These are phyloP conservation scores for Daktulosphaira vitifoliae DNA, from an alignment of 1,140 invertebrate species.

Conservation along the genomic window DNA sequence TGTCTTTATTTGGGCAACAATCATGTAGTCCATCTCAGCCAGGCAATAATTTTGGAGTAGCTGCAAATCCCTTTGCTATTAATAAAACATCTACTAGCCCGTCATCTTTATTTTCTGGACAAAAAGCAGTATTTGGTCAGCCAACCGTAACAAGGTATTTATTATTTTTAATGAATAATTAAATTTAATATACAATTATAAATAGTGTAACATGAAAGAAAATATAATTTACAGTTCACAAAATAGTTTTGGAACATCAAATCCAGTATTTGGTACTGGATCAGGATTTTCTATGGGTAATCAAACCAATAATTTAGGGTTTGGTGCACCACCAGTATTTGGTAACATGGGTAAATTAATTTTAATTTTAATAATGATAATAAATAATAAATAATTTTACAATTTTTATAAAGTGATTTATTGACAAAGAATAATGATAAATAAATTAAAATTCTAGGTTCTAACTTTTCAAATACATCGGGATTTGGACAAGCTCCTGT, in stretches of 20 bases:
- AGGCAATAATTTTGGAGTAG: background rate
- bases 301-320: slow-evolving; percentile 24
- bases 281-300: slow-evolving; percentile 12
- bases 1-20: slow-evolving; percentile 15
- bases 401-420: too few species aligned
- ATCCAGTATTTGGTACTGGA: slow-evolving; percentile 19
- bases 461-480: background rate
- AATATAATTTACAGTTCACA: background rate
- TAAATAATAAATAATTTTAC: too few species aligned
- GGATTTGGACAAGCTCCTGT: slow-evolving; percentile 26
- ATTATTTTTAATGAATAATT: too few species aligned
- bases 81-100: slow-evolving; percentile 6
- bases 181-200: too few species aligned
- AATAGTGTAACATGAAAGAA: too few species aligned
- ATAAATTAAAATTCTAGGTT: too few species aligned
- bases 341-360: slow-evolving; percentile 15
- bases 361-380: too few species aligned
- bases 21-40: slow-evolving; percentile 21
- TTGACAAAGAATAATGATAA: too few species aligned
- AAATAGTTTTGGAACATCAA: background rate
- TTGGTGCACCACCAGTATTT: slow-evolving; percentile 12
- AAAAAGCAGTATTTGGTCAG: slow-evolving; percentile 16
- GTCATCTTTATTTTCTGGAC: slow-evolving; percentile 11
- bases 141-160: slow-evolving; percentile 7
- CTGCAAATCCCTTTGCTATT: slow-evolving; percentile 19